Evolutionary conservation across 2,797 vertebrate species (phyloP), one percentile per base, ranked within the genome.

Genomic region (Darevskia nairensis): DNA sequence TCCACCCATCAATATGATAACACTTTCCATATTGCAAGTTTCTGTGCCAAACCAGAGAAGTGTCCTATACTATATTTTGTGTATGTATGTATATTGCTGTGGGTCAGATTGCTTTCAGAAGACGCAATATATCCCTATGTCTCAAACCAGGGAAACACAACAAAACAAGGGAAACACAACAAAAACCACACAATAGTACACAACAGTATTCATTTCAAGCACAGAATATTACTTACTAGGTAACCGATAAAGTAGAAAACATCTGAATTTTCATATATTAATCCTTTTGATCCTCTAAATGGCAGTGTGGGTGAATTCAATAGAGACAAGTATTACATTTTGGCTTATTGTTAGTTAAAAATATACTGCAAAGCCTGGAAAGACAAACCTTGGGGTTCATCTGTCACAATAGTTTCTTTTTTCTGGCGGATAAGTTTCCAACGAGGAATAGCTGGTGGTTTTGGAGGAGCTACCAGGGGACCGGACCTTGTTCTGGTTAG

Each of bases 401-500:
- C 98, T 5, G 97, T 98, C 89, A 97, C 89, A 75, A 95, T 41
- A 1, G 75, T 85, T 94, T 98, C 84, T 84, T 97, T 98, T 92
- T 96, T 97, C 10, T 92, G 98, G 84, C 98, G 98, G 87, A 99
- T 95, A 74, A 98, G 97, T 94, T 99, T 99, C 98, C 98, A 99
- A 32, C 64, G 11, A 80, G 98, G 97, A 82, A 97, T 1, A 0
- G 96, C 89, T 68, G 96, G 93, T n/a, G 96, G 91, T 85, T 97
- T 95, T 8, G 97, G 94, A 0, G 97, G 97, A 17, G 95, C 84
- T 88, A 96, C 90, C 50, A 99, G 96, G 29, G 96, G 97, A 94
- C 98, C 98, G 6, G 96, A 96, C n/a, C 98, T 97, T n/a, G 97
- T 98, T 94, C 96, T 96, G 50, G 96, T 98, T 89, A 99, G 92